phyloP scores from a whole-genome alignment of 2,113 vertebrate genomes.

The Apistogramma diplotaenia region DNA sequence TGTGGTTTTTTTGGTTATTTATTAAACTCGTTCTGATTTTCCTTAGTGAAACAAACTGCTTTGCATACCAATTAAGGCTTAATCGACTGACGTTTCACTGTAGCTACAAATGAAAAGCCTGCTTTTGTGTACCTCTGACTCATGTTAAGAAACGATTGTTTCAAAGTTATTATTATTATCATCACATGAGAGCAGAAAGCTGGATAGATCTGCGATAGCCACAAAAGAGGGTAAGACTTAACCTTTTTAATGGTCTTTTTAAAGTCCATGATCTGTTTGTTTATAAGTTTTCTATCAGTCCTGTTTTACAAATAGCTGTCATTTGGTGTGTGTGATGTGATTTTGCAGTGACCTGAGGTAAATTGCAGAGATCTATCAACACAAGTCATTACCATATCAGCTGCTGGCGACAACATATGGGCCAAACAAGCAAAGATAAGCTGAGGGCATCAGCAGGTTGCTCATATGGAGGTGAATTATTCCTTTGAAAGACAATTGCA shows the following conservation, averaged over 20 bases:
- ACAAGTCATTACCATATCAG: neutral
- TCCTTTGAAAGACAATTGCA: constrained; percentile 51
- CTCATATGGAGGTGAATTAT: constrained; percentile 47
- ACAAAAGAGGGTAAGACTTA: neutral
- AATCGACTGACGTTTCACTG: neutral
- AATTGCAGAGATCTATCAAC: constrained; percentile 33
- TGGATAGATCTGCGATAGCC: neutral
- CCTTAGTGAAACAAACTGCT: neutral
- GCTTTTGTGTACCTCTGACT: neutral
- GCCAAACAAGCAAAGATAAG: constrained; percentile 17
- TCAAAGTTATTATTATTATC: neutral
- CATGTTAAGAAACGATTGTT: neutral
- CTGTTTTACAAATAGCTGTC: neutral
- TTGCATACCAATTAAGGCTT: neutral
- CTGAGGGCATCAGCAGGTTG: constrained; percentile 12
- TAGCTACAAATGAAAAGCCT: neutral
- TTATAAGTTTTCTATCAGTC: neutral
- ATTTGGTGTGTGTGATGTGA: constrained; percentile 5
- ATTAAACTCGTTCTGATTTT: neutral
- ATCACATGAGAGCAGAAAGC: neutral
- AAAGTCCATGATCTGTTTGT: neutral
- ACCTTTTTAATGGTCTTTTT: neutral
- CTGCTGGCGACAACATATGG: neutral
- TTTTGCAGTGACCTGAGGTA: constrained; percentile 1
- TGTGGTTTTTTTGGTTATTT: neutral